phyloP scores from a whole-genome alignment of 2,888 invertebrate genomes.

The Hyppa rectilinea region DNA sequence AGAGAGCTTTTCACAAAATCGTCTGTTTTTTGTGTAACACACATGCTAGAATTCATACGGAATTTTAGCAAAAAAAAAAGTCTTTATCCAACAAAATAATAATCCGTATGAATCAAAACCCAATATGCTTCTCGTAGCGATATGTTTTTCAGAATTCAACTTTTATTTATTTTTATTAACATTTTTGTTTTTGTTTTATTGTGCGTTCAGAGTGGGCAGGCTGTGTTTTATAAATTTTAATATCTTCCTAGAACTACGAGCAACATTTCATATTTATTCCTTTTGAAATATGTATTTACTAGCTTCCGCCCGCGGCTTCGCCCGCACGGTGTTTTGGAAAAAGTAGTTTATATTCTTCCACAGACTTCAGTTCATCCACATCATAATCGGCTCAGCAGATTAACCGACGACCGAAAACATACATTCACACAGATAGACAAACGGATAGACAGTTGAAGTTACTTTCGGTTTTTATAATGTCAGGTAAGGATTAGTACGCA shows the following conservation, averaged over 20 bases:
- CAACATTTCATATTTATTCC: neutral
- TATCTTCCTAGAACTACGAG: too few species aligned
- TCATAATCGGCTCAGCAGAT: too few species aligned
- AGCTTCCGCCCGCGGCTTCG: too few species aligned
- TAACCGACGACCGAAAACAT: too few species aligned
- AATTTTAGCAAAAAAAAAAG: neutral
- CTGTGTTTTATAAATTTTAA: neutral
- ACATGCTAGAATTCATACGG: neutral
- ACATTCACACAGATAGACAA: too few species aligned
- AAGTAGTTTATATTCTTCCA: too few species aligned
- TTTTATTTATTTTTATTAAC: conserved; percentile 7
- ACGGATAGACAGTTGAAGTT: too few species aligned
- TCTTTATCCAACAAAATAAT: neutral
- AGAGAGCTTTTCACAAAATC: neutral
- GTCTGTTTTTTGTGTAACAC: neutral
- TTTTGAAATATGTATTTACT: neutral
- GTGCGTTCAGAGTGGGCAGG: neutral
- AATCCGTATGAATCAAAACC: neutral
- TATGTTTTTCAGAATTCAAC: conserved; percentile 9
- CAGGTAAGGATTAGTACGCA: too few species aligned
- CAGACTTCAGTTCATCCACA: too few species aligned
- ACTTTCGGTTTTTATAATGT: too few species aligned
- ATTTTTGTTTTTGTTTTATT: neutral
- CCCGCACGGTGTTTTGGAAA: too few species aligned
- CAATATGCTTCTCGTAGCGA: neutral